Evolutionary conservation across 2,888 invertebrate genomes (phyloP).

Genomic region (Pachymerium ferrugineum): DNA sequence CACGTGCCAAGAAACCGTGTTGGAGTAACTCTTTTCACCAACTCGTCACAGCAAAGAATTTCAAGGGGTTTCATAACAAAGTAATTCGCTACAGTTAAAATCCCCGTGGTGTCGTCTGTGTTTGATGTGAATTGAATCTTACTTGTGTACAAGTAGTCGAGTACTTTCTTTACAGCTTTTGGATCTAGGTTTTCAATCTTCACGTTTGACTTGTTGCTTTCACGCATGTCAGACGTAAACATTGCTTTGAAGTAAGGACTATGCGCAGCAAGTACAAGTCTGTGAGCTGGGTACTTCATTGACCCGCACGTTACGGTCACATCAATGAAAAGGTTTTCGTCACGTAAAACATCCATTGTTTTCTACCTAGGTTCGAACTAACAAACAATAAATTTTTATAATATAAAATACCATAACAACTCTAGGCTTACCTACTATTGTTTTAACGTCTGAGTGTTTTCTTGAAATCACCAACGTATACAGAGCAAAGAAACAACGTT

Average conservation of each 20-base stretch:
- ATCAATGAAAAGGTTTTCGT: background rate
- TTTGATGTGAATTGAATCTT: no score
- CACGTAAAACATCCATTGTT: background rate
- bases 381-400: no score
- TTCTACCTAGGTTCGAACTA: background rate
- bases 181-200: background rate
- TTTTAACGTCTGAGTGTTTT: no score
- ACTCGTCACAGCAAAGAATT: background rate
- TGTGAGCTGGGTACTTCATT: background rate
- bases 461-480: no score
- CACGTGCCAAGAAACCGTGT: background rate
- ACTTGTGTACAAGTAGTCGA: background rate
- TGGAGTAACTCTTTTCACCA: background rate
- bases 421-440: no score
- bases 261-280: background rate
- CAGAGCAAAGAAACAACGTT: no score
- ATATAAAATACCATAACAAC: no score
- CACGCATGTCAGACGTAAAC: background rate
- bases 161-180: background rate
- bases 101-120: background rate
- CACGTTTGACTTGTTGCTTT: background rate
- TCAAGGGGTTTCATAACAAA: background rate
- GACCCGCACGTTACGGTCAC: background rate
- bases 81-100: background rate
- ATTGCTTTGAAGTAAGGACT: background rate